Percentiles rank a stretch among this genome's conserved stretches.
Evolutionary conservation across 2,888 invertebrate species (phyloP).

Genomic region (Dryomyza anilis): DNA sequence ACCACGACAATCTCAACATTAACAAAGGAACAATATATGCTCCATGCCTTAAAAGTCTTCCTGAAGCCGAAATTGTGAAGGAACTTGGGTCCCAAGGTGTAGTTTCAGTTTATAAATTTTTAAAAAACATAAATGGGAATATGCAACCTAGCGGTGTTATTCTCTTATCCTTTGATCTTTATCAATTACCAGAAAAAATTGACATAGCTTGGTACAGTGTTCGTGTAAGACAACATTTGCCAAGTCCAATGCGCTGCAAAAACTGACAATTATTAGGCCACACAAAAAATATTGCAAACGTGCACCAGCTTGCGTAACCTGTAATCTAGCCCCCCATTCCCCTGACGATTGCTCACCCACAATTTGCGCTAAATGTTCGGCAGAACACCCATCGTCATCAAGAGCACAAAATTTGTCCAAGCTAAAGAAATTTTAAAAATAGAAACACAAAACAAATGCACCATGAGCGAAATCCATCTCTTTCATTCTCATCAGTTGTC

Average conservation of each 20-base stretch:
- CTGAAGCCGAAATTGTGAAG: slow-evolving; percentile 26
- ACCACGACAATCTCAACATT: slow-evolving; percentile 18
- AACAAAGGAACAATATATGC: slow-evolving; percentile 26
- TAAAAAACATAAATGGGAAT: background rate
- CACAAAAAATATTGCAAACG: slow-evolving; percentile 20
- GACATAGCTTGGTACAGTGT: slow-evolving; percentile 28
- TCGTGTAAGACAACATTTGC: slow-evolving; percentile 26
- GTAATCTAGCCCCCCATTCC: slow-evolving; percentile 29
- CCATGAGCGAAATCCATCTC: too few relatives aligned
- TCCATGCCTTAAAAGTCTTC: slow-evolving; percentile 27
- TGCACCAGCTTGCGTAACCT: too few relatives aligned
- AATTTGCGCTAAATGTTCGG: slow-evolving; percentile 29
- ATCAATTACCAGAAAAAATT: slow-evolving; percentile 18
- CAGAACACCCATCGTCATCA: slow-evolving; percentile 26
- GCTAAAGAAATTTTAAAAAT: too few relatives aligned
- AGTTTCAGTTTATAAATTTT: too few relatives aligned
- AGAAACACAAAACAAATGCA: too few relatives aligned
- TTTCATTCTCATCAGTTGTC: too few relatives aligned
- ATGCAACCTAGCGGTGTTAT: background rate
- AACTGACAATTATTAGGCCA: slow-evolving; percentile 33
- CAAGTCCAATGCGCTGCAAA: too few relatives aligned
- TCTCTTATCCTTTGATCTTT: too few relatives aligned
- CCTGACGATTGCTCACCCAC: slow-evolving; percentile 18
- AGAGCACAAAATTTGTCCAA: too few relatives aligned
- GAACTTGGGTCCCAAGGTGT: slow-evolving; percentile 28